Percentiles rank a stretch among this genome's conserved stretches.
These are phyloP conservation scores for Chrysochloris asiatica DNA, from an alignment of 2,113 vertebrate species.

Conservation along the genomic window DNA sequence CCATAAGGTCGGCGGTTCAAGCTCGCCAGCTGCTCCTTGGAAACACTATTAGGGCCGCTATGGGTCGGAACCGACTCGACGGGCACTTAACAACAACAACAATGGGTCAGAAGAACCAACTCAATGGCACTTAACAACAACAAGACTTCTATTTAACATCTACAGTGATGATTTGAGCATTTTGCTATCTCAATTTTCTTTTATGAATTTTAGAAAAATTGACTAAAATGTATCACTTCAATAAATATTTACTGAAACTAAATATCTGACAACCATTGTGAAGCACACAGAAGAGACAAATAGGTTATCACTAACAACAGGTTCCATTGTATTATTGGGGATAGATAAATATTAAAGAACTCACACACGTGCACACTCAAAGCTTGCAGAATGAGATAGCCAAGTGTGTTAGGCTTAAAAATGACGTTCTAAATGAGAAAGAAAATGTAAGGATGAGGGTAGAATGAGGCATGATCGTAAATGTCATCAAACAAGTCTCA, in stretches of 20 bases:
- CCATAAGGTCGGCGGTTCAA: too few species aligned
- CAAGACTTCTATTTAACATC: too few species aligned
- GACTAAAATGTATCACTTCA: not conserved
- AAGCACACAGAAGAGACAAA: not conserved
- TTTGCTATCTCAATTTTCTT: not conserved
- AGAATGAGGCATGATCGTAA: not conserved
- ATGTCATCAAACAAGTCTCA: too few species aligned
- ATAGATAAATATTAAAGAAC: accelerated
- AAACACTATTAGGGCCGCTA: too few species aligned
- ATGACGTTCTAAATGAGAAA: not conserved
- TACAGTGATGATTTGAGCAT: not conserved
- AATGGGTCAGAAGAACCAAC: too few species aligned
- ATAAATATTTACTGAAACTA: not conserved
- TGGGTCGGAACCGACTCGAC: too few species aligned
- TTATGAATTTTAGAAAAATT: not conserved
- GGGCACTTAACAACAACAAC: too few species aligned
- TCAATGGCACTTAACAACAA: too few species aligned
- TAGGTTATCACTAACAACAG: accelerated
- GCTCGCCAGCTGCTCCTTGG: too few species aligned
- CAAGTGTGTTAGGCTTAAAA: not conserved
- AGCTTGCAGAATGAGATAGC: accelerated
- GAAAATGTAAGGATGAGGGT: accelerated
- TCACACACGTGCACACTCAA: not conserved
- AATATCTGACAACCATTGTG: accelerated
- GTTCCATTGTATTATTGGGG: accelerated